Evolutionary conservation across 2,797 vertebrate genomes (phyloP).

Genomic region (Sciaenops ocellatus): DNA sequence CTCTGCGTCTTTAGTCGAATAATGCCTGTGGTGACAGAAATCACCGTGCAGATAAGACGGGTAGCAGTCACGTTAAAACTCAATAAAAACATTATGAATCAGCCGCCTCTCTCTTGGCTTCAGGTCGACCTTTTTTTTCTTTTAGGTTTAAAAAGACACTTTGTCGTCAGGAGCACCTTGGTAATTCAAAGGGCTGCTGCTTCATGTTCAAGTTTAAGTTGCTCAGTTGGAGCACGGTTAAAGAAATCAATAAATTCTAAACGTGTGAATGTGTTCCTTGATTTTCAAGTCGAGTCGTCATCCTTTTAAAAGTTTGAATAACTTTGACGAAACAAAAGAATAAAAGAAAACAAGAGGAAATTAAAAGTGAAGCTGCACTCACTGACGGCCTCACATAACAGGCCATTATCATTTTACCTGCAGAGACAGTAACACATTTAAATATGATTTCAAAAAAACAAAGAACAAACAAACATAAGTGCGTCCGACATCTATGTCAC

Average conservation of each 20-base stretch:
- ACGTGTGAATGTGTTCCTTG: background rate
- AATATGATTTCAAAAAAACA: background rate
- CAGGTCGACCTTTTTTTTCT: background rate
- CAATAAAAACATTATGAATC: constrained; percentile 4
- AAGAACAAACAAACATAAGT: background rate
- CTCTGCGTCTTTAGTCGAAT: background rate
- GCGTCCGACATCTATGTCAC: background rate
- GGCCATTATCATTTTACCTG: background rate
- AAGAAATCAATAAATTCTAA: no score
- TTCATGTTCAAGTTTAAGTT: no score
- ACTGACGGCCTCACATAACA: background rate
- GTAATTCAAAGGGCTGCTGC: no score
- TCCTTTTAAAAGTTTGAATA: background rate
- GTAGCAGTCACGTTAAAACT: constrained; percentile 20
- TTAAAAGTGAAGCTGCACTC: background rate
- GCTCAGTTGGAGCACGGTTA: no score
- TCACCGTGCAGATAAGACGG: constrained; percentile 19
- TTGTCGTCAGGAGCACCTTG: background rate
- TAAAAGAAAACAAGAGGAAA: background rate
- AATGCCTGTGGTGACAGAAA: background rate
- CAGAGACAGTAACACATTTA: background rate
- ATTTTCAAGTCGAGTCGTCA: no score
- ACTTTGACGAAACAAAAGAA: no score
- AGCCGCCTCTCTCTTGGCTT: background rate
- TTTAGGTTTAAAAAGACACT: background rate